phyloP scores from a whole-genome alignment of 2,797 vertebrate species.

The Mormyrops boulengeri region DNA sequence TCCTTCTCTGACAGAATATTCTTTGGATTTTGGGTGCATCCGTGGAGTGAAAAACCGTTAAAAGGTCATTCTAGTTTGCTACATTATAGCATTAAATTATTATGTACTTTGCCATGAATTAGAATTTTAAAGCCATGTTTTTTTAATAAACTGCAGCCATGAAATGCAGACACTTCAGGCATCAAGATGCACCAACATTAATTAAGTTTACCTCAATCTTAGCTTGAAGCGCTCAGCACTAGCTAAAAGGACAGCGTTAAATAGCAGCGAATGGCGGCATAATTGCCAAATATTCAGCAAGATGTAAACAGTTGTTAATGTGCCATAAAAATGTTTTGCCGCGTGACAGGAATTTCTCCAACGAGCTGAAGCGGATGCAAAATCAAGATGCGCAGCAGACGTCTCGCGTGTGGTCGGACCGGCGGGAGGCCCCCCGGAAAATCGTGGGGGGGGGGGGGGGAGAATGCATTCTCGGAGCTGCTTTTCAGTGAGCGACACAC shows the following conservation, averaged over 20 bases:
- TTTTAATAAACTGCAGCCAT: neutral
- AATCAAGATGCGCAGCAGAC: neutral
- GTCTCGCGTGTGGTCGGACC: neutral
- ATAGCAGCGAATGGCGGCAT: neutral
- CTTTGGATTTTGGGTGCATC: neutral
- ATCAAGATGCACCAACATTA: neutral
- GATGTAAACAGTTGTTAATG: neutral
- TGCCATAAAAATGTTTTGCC: neutral
- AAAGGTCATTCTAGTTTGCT: neutral
- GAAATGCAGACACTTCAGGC: neutral
- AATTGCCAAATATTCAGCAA: neutral
- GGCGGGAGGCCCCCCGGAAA: neutral
- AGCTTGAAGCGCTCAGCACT: neutral
- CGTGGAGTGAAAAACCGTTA: neutral
- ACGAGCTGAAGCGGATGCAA: neutral
- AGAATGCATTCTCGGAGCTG: neutral
- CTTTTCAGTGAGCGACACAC: neutral
- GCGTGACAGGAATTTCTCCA: neutral
- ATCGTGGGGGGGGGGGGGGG: neutral
- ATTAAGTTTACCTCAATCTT: neutral
- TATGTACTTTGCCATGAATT: neutral
- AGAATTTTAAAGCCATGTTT: neutral
- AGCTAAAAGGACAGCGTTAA: neutral
- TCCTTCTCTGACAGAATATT: neutral
- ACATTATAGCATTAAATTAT: neutral